Base-by-base conservation (phyloP, 2,113 vertebrate genomes). In the Ochotona curzoniae region DNA sequence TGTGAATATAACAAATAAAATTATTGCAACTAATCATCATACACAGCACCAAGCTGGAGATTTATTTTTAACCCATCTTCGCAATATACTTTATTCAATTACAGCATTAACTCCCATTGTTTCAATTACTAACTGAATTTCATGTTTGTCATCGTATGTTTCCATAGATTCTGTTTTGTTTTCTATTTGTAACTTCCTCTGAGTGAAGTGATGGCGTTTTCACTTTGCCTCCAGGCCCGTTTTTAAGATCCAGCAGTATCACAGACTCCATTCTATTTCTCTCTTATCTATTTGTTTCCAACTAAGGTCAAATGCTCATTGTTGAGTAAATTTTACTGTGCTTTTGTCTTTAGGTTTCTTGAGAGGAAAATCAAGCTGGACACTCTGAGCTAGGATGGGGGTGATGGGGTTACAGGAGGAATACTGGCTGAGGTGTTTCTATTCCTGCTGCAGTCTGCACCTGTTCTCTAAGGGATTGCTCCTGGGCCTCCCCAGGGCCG, bases 251-350 rank as follows among this genome's bases (percentile, higher is more conserved):
- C 67, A 21, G 38, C 54, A 23, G 54, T 54, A 73, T 80, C 54
- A 89, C 49, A 71, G 71, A 87, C 44, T 26, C 26, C 49, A 47
- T 25, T 64, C 23, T 74, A 13, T 66, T 95, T 93, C 28, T 93
- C 23, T 91, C 44, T 83, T 88, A 70, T 30, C n/a, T 51, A 84
- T 47, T 18, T 61, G 21, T 32, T 84, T n/a, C 69, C 35, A 73
- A 30, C 6, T 86, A 61, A 75, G 21, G 61, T 47, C 26, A 47
- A 44, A 20, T 73, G 28, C 51, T 90, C 26, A 84, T n/a, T 73
- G 70, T 88, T 69, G 26, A 84, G 54, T 38, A 71, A 90, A 71
- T 10, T 35, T 32, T 35, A 35, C 17, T n/a, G 15, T 17, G 2
- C 75, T 74, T 75, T 15, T 9, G 38, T 90, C 18, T 70, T 93